Evolutionary conservation across 2,888 invertebrate species (phyloP), one percentile per base, ranked within the genome.

Genomic region (Fragum whitleyi): DNA sequence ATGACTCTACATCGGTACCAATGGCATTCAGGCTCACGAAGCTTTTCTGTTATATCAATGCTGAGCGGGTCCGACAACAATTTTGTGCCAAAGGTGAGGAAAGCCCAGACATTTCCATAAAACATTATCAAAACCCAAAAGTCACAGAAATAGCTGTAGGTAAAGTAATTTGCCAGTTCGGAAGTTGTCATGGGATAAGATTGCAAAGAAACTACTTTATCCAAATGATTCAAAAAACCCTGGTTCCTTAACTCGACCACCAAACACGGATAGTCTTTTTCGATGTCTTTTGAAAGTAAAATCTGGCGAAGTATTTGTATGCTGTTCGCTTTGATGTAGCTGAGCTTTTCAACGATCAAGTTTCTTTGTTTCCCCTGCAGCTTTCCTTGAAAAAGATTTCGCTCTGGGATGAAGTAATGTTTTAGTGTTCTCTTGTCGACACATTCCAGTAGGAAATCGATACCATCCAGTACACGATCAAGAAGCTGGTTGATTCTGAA

Each of bases 391-490:
- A 76, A 53, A 7, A 76, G 51, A 39, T 76, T 76, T 36, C 70
- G 61, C 19, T 59, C 76, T 19, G 71, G 53, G 21, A 55, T 62
- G 62, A 76, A 61, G 36, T 76, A 76, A 53, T 62, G 47, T 9
- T 39, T 36, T 2, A 76, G 53, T 28, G 21, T 14, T 53, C 51
- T 29, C 14, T 19, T 76, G 9, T 53, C 29, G 0, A 76, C 51
- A 16, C 39, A n/a, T n/a, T 11, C 51, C 9, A 47, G 28, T 5
- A 75, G 47, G 32, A 51, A 69, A 11, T 42, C 32, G 5, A 70
- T 26, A 6, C 53, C 47, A 23, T 62, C 62, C 26, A 62, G 28
- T 3, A 71, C 59, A n/a, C 61, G 26, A 11, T 53, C 76, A 21
- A 70, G 21, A 19, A 76, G 39, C 19, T 51, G 9, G 5, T 36